phyloP scores from a whole-genome alignment of 2,888 invertebrate species.

The Drepana falcataria region DNA sequence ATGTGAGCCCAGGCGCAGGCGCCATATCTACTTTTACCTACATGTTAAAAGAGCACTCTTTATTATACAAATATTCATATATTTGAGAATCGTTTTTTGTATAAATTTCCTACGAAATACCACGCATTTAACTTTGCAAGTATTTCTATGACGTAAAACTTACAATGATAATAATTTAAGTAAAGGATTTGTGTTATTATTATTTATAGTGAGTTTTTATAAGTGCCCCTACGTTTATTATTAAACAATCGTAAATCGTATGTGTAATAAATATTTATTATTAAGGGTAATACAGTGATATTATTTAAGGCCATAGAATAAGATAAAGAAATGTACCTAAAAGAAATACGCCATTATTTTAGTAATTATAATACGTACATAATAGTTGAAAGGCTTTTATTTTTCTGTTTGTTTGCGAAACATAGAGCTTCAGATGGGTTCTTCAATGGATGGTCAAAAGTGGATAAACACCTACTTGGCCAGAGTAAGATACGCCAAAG shows the following conservation, averaged over 20 bases:
- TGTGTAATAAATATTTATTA: constrained; percentile 25
- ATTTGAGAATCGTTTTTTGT: too few species aligned
- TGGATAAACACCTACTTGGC: too few species aligned
- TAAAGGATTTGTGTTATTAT: constrained; percentile 5
- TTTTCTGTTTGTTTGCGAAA: constrained; percentile 1
- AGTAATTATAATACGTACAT: constrained; percentile 21
- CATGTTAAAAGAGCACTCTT: too few species aligned
- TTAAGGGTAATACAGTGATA: constrained; percentile 52
- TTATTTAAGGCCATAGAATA: constrained; percentile 43
- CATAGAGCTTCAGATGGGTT: too few species aligned
- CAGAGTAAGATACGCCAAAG: too few species aligned
- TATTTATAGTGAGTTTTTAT: constrained; percentile 10
- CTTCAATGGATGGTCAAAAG: too few species aligned
- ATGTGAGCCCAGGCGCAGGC: too few species aligned
- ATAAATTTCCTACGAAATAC: too few species aligned
- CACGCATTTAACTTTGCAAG: too few species aligned
- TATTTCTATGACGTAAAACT: neutral
- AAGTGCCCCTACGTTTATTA: constrained; percentile 7
- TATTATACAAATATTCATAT: too few species aligned
- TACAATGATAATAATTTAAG: neutral
- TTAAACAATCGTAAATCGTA: constrained; percentile 16
- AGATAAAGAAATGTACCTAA: constrained; percentile 47
- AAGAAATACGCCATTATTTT: constrained; percentile 54
- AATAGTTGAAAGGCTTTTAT: constrained; percentile 5
- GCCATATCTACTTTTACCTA: too few species aligned